These are phyloP conservation scores for Neria commutata DNA, from an alignment of 2,888 invertebrate genomes.

Conservation along the genomic window DNA sequence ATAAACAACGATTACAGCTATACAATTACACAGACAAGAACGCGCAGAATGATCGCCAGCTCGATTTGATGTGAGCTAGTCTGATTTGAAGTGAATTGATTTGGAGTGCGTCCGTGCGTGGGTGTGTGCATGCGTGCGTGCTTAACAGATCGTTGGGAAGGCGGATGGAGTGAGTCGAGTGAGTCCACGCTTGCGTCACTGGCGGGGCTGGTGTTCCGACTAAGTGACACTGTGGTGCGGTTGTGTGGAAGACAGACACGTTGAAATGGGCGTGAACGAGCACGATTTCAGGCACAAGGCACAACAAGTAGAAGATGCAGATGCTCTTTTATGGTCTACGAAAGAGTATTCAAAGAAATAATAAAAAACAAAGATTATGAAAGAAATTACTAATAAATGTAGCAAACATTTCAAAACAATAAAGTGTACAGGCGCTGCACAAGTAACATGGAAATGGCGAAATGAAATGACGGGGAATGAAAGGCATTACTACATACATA, in stretches of 20 bases:
- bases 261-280: constrained; percentile 21
- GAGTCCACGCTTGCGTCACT: constrained; percentile 29
- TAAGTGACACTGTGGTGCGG: constrained; percentile 26
- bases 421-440: background rate
- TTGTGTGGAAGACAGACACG: constrained; percentile 32
- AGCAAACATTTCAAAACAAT: too few species aligned
- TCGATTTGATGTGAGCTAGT: too few species aligned
- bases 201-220: constrained; percentile 22
- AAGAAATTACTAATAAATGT: too few species aligned
- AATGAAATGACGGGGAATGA: background rate
- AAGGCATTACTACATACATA: too few species aligned
- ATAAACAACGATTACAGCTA: too few species aligned
- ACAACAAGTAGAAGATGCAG: constrained; percentile 41
- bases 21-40: too few species aligned
- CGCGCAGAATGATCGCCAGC: too few species aligned
- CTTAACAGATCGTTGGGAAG: background rate
- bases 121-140: background rate
- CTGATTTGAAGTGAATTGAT: too few species aligned
- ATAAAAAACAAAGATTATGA: constrained; percentile 25
- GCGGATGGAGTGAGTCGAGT: constrained; percentile 13
- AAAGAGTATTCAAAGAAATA: constrained; percentile 46
- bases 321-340: constrained; percentile 57
- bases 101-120: too few species aligned
- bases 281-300: constrained; percentile 39
- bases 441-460: background rate